phyloP scores from a whole-genome alignment of 2,113 vertebrate genomes.

The Hemicordylus capensis region DNA sequence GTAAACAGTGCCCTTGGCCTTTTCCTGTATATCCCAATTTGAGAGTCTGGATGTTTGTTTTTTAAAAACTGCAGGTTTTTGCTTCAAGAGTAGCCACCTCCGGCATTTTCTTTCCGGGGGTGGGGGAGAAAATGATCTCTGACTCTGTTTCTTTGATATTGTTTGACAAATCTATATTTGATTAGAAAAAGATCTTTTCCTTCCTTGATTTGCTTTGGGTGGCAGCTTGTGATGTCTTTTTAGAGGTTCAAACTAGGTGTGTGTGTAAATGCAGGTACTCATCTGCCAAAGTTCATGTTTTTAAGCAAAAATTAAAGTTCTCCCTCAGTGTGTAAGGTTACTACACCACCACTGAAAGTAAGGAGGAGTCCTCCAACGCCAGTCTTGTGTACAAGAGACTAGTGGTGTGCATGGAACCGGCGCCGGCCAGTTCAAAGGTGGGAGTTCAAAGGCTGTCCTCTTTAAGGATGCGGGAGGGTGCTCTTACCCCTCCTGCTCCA shows the following conservation, averaged over 20 bases:
- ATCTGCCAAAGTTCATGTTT: background rate
- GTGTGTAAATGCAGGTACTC: background rate
- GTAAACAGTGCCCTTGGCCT: slow-evolving; percentile 2
- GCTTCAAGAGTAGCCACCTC: slow-evolving; percentile 17
- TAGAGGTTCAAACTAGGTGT: background rate
- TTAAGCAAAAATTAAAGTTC: background rate
- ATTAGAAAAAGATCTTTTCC: background rate
- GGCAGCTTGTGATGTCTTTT: slow-evolving; percentile 21
- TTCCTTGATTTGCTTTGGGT: background rate
- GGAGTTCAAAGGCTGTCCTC: too few species aligned
- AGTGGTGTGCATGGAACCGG: too few species aligned
- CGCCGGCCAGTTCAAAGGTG: too few species aligned
- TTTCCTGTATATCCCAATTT: slow-evolving; percentile 51
- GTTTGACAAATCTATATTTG: background rate
- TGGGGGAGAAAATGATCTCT: background rate
- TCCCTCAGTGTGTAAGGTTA: background rate
- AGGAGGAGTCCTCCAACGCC: background rate
- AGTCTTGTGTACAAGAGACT: too few species aligned
- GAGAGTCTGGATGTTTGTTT: slow-evolving; percentile 39
- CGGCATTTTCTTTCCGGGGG: slow-evolving; percentile 48
- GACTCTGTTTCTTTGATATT: accelerated
- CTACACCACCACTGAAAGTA: background rate
- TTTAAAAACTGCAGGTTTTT: slow-evolving; percentile 37
- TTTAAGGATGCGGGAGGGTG: too few species aligned
- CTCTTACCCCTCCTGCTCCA: too few species aligned